phyloP scores from a whole-genome alignment of 2,113 vertebrate genomes.

The Gila orcuttii region DNA sequence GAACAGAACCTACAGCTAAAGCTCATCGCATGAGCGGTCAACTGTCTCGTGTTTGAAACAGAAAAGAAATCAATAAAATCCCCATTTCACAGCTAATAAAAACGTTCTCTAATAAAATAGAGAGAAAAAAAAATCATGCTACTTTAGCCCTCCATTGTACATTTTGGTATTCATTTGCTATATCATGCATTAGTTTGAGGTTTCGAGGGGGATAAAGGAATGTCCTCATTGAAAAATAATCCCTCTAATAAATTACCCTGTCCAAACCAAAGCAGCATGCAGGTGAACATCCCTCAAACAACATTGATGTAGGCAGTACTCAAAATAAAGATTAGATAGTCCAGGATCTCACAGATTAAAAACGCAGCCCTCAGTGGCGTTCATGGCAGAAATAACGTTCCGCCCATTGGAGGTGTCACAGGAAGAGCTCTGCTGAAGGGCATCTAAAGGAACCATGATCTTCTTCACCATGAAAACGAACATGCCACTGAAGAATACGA shows the following conservation, averaged over 20 bases:
- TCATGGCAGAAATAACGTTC: neutral
- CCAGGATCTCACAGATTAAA: neutral
- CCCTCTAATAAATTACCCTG: slow-evolving; percentile 25
- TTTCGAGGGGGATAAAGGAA: neutral
- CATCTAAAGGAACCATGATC: neutral
- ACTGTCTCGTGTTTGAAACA: neutral
- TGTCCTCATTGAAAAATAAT: slow-evolving; percentile 9
- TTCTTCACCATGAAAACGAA: slow-evolving; percentile 2
- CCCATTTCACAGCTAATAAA: slow-evolving; percentile 4
- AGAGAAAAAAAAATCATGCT: slow-evolving; percentile 1
- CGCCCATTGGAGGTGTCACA: slow-evolving; percentile 23
- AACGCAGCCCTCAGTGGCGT: slow-evolving; percentile 4
- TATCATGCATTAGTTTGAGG: slow-evolving; percentile 19
- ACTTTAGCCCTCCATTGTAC: slow-evolving; percentile 28
- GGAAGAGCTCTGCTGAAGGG: slow-evolving; percentile 8
- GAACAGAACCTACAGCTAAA: neutral
- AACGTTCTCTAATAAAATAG: neutral
- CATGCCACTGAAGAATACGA: slow-evolving; percentile 11
- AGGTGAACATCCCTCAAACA: slow-evolving; percentile 25
- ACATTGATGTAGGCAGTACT: neutral
- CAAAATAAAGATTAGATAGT: neutral
- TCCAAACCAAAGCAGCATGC: slow-evolving; percentile 35
- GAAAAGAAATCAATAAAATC: neutral
- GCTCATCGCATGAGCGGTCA: neutral
- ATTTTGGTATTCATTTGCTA: neutral